Conservation (phyloP, 2,888 invertebrate genomes). For the Prosapia bicincta region DNA sequence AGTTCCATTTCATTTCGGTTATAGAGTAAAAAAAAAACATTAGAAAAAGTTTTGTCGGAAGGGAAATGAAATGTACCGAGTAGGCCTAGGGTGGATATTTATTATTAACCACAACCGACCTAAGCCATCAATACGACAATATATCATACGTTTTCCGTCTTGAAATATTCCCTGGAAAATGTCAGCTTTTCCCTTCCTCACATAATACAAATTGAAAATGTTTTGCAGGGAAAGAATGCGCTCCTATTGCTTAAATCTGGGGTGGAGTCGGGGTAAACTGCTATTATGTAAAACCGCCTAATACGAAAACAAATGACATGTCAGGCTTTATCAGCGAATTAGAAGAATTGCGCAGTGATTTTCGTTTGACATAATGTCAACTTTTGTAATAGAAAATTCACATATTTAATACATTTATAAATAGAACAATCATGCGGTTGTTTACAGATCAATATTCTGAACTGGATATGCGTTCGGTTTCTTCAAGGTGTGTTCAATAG, state of each 20-base stretch:
- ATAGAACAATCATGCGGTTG: too few species aligned
- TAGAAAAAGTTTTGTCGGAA: neutral
- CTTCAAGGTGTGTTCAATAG: too few species aligned
- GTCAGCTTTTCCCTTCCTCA: neutral
- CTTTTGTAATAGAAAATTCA: too few species aligned
- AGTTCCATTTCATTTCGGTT: neutral
- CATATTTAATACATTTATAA: too few species aligned
- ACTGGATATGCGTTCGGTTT: too few species aligned
- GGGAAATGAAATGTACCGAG: neutral
- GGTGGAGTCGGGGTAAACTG: slow-evolving; percentile 12
- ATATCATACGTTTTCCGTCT: slow-evolving; percentile 16
- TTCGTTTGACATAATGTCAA: too few species aligned
- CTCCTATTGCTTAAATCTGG: neutral
- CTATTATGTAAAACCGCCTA: slow-evolving; percentile 26
- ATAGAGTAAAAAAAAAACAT: neutral
- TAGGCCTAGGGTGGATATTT: neutral
- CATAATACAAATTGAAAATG: slow-evolving; percentile 28
- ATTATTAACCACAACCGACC: slow-evolving; percentile 22
- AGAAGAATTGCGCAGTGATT: neutral
- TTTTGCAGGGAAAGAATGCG: slow-evolving; percentile 18
- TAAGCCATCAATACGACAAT: slow-evolving; percentile 24
- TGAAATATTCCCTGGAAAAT: slow-evolving; percentile 20
- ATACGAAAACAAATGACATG: slow-evolving; percentile 27
- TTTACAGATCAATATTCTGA: too few species aligned
- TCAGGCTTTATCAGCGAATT: slow-evolving; percentile 19